Conservation (phyloP, 2,888 invertebrate genomes). For the Yponomeuta sedellus region DNA sequence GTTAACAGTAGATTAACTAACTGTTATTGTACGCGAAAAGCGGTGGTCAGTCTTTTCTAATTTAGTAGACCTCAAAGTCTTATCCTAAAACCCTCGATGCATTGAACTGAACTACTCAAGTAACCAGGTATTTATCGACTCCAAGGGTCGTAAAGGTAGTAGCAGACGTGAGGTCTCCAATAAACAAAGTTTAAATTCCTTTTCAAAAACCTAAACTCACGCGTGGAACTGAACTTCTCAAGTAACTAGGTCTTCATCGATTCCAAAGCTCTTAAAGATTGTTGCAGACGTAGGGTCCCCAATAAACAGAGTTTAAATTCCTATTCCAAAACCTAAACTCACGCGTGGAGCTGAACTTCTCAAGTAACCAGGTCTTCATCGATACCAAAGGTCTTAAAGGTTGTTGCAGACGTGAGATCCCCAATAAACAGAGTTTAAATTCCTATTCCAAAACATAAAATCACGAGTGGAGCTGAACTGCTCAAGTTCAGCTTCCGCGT, state of each 20-base stretch:
- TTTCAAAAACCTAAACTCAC: no score
- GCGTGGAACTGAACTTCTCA: not conserved
- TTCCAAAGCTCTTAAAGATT: not conserved
- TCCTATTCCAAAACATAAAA: not conserved
- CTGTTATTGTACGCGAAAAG: no score
- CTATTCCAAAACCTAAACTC: not conserved
- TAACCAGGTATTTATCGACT: no score
- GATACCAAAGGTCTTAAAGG: not conserved
- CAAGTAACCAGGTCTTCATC: not conserved
- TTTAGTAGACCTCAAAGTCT: no score
- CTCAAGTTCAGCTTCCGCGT: no score
- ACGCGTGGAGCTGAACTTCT: not conserved
- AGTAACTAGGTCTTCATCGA: not conserved
- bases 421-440: not conserved
- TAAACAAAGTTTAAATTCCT: no score
- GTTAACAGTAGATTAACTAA: no score
- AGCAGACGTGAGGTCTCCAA: no score
- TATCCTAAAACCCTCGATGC: no score
- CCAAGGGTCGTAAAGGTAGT: no score
- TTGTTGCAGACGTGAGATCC: conserved; percentile 17
- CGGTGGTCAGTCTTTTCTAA: no score
- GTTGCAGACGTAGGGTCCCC: conserved; percentile 17
- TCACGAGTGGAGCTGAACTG: not conserved
- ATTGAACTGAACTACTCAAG: no score
- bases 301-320: not conserved